phyloP scores from a whole-genome alignment of 2,888 invertebrate genomes.

The Drosophila borealis region DNA sequence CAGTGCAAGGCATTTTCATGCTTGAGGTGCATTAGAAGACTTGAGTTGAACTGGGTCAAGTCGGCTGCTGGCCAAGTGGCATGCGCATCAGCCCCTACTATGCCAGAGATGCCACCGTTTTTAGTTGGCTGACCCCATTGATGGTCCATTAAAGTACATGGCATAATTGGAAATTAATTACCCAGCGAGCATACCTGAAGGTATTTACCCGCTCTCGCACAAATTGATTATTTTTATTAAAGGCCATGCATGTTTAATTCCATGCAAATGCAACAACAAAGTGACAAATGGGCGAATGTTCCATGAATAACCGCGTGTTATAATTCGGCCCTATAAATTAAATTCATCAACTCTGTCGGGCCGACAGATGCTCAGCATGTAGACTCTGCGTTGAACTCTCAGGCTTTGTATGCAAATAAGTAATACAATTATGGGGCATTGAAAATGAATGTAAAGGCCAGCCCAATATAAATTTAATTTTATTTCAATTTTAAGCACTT shows the following conservation, averaged over 20 bases:
- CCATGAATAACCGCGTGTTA: conserved; percentile 33
- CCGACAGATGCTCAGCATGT: conserved; percentile 7
- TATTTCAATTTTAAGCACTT: neutral
- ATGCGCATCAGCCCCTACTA: conserved; percentile 4
- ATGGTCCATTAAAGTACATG: conserved; percentile 21
- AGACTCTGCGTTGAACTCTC: conserved; percentile 22
- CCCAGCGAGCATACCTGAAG: conserved; percentile 26
- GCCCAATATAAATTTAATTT: neutral
- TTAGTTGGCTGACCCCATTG: conserved; percentile 24
- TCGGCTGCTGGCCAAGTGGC: conserved; percentile 10
- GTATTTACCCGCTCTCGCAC: conserved; percentile 5
- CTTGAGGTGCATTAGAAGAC: conserved; percentile 36
- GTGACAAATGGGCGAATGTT: conserved; percentile 7
- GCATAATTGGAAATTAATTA: conserved; percentile 71
- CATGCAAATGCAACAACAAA: neutral
- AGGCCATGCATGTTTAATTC: conserved; percentile 50
- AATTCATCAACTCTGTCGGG: conserved; percentile 27
- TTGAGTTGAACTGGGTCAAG: conserved; percentile 43
- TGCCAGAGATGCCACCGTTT: conserved; percentile 1
- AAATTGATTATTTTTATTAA: conserved; percentile 52
- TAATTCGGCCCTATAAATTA: conserved; percentile 37
- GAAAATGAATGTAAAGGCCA: neutral
- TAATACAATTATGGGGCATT: neutral
- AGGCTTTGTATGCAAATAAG: neutral
- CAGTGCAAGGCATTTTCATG: conserved; percentile 16